phyloP scores from a whole-genome alignment of 2,113 vertebrate species.

The Grus americana region DNA sequence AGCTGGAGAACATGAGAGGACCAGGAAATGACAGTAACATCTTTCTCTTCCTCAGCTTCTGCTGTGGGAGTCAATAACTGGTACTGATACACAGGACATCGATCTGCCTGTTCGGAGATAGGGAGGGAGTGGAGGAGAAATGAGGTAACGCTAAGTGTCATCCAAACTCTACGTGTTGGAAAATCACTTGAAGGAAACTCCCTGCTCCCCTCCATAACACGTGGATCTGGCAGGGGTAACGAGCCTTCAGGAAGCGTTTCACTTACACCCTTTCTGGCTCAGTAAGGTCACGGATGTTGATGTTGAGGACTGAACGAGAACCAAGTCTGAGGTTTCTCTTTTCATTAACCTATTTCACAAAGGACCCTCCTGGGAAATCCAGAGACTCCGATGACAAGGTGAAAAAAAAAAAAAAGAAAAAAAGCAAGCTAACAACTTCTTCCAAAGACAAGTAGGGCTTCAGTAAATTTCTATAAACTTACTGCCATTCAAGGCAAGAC shows the following conservation, averaged over 20 bases:
- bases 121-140: constrained; percentile 57
- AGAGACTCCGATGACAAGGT: constrained; percentile 54
- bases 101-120: constrained; percentile 36
- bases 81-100: constrained; percentile 53
- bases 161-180: constrained; percentile 25
- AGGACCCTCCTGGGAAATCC: constrained; percentile 60
- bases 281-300: constrained; percentile 49
- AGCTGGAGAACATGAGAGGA: constrained; percentile 65
- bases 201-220: constrained; percentile 21
- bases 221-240: constrained; percentile 8
- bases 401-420: neutral
- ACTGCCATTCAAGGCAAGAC: constrained; percentile 9
- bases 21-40: constrained; percentile 51
- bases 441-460: constrained; percentile 59
- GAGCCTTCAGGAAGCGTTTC: constrained; percentile 26
- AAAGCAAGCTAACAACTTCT: constrained; percentile 51
- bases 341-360: constrained; percentile 67
- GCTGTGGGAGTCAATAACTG: constrained; percentile 68
- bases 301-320: constrained; percentile 64
- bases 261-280: constrained; percentile 57
- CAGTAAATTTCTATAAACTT: constrained; percentile 1
- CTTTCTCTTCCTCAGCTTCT: constrained; percentile 70
- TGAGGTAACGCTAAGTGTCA: constrained; percentile 58
- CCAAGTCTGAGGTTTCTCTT: constrained; percentile 50
- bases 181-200: constrained; percentile 59